Evolutionary conservation across 1,140 invertebrate species (phyloP), one percentile per base, ranked within the genome.

Genomic region (Bactericera cockerelli): DNA sequence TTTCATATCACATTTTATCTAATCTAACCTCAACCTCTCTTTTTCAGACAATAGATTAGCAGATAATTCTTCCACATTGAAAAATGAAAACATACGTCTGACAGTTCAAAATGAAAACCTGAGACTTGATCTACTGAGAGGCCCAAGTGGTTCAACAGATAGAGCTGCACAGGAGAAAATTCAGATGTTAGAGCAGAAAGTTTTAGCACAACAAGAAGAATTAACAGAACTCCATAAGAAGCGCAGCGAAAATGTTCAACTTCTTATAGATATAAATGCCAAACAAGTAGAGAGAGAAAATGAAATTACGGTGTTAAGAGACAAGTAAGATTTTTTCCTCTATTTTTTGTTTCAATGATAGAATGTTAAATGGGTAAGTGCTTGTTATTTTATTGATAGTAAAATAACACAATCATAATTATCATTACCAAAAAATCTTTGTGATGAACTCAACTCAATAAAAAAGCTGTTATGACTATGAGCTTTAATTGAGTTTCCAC

Each of bases 241-340:
- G 58, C 82, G 89, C 72, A 88, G 92, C 56, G 92, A 96, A 74
- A 89, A 94, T 77, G 80, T 89, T 0, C 92, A 95, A 69, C 84
- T 92, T 74, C 88, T 97, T 59, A 86, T 96, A 53, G 89, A 90
- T 71, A 75, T 97, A 1, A 93, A 90, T 75, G 78, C 82, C 61
- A 82, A 81, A 72, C 71, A 95, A 19, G 86, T 92, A 72, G 88
- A 93, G 64, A 83, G 87, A 67, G 87, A 90, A 64, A 88, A 89
- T 69, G 75, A 82, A 61, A 66, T 92, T 53, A 75, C 78, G 26
- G 66, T 72, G 19, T 87, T 85, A 74, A 87, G 91, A 73, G 65
- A 78, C 24, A 82, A 79, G 89, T 92, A 77, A 74, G 72, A 67
- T 16, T 54, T 26, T 49, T 55, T 49, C 13, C 26, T n/a, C n/a